These are phyloP conservation scores for Drusus annulatus DNA, from an alignment of 1,140 invertebrate genomes.

Conservation along the genomic window DNA sequence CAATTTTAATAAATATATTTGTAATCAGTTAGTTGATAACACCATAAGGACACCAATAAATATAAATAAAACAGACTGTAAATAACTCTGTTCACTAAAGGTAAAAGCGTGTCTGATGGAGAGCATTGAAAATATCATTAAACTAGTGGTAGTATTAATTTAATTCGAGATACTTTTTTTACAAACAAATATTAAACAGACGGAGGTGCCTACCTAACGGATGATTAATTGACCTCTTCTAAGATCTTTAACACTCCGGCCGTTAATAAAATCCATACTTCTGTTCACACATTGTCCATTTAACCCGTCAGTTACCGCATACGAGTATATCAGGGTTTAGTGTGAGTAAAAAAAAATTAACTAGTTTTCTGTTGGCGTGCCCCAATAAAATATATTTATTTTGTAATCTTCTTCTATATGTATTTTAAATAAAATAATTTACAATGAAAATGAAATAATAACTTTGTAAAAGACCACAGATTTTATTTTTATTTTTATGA, in stretches of 20 bases:
- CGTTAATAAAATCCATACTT: not conserved
- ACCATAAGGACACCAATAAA: no score
- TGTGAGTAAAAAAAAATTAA: no score
- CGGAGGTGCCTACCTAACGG: not conserved
- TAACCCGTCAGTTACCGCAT: not conserved
- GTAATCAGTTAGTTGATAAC: no score
- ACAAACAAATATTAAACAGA: not conserved
- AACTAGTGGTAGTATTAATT: not conserved
- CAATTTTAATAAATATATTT: no score
- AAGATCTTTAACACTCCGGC: slow-evolving; percentile 25
- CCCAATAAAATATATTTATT: no score
- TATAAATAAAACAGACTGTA: not conserved
- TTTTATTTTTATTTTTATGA: no score
- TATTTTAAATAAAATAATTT: no score
- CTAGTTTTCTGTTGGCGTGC: no score
- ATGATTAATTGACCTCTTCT: slow-evolving; percentile 11
- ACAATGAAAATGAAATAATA: no score
- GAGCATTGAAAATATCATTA: not conserved
- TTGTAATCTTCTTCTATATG: no score
- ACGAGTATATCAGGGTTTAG: no score
- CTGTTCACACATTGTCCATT: slow-evolving; percentile 1
- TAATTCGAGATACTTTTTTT: not conserved
- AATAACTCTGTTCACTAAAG: not conserved
- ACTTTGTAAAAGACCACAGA: no score
- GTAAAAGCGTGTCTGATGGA: not conserved